Conservation (phyloP, 2,113 vertebrate species). For the Acrocephalus arundinaceus region DNA sequence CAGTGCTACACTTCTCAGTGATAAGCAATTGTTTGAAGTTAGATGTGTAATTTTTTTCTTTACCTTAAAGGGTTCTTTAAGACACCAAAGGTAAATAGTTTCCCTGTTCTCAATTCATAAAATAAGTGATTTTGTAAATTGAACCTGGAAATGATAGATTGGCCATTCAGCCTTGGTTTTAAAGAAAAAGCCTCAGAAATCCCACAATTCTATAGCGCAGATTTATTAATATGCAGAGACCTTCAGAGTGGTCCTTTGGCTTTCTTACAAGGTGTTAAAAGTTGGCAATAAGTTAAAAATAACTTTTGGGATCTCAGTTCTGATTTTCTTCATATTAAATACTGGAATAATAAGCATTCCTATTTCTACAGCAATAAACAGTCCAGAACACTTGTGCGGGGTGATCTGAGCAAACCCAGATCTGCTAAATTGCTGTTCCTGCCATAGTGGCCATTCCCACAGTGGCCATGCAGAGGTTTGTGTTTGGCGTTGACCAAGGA, state of each 20-base stretch:
- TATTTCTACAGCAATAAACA: not conserved
- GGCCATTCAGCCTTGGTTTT: not conserved
- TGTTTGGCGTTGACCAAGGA: not conserved
- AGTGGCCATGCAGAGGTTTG: not conserved
- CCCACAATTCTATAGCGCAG: not conserved
- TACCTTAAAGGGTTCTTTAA: not conserved
- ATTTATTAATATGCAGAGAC: not conserved
- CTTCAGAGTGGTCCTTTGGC: not conserved
- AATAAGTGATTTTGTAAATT: not conserved
- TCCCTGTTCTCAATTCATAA: not conserved
- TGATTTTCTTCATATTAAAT: not conserved
- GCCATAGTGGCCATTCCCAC: not conserved
- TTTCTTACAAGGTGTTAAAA: not conserved
- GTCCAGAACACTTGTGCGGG: fast-evolving
- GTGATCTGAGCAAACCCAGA: not conserved
- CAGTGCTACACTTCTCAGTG: not conserved
- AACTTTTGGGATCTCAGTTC: not conserved
- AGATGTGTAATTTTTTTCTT: not conserved
- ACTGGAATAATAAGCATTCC: not conserved
- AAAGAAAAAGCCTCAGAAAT: not conserved
- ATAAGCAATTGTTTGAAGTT: not conserved
- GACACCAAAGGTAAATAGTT: not conserved
- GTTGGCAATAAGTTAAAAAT: not conserved
- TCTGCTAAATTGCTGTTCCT: not conserved
- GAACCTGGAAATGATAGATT: not conserved